These are phyloP conservation scores for Pluvianellus socialis DNA, from an alignment of 2,113 vertebrate species.

Conservation along the genomic window DNA sequence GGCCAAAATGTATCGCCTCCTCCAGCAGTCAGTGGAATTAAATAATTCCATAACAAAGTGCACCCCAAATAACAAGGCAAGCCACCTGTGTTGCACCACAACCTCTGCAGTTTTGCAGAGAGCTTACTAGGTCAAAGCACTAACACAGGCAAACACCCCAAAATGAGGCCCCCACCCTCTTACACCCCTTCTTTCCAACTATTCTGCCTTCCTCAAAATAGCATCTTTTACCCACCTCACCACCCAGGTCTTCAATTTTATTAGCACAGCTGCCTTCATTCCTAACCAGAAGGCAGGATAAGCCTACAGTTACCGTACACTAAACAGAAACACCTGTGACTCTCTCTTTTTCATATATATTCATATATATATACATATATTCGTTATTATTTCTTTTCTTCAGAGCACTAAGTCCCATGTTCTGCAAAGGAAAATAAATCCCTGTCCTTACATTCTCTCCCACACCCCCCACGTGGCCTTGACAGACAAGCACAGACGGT, in stretches of 20 bases:
- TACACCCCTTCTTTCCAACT: not conserved
- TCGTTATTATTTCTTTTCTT: constrained; percentile 56
- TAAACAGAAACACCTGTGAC: constrained; percentile 71
- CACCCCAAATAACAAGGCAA: not conserved
- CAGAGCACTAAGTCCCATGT: constrained; percentile 41
- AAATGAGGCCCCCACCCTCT: not conserved
- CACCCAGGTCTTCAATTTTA: constrained; percentile 53
- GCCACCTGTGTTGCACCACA: not conserved
- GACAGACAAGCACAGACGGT: constrained; percentile 57
- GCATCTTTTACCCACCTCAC: constrained; percentile 36
- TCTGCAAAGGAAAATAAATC: constrained; percentile 69
- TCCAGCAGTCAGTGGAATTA: not conserved
- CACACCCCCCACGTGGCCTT: constrained; percentile 34
- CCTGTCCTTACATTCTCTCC: constrained; percentile 42
- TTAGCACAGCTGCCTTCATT: constrained; percentile 69
- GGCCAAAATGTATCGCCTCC: not conserved
- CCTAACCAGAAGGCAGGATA: constrained; percentile 51
- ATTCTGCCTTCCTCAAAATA: constrained; percentile 9
- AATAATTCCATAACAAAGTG: not conserved
- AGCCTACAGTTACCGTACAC: constrained; percentile 54
- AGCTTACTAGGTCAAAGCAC: not conserved
- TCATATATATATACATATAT: constrained; percentile 14
- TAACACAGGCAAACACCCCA: not conserved
- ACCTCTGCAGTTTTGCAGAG: not conserved
- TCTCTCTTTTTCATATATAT: constrained; percentile 30